Percentiles rank a stretch among this genome's conserved stretches.
These are phyloP conservation scores for Actinia equina DNA, from an alignment of 64 coral and sea anemone species.

Conservation along the genomic window DNA sequence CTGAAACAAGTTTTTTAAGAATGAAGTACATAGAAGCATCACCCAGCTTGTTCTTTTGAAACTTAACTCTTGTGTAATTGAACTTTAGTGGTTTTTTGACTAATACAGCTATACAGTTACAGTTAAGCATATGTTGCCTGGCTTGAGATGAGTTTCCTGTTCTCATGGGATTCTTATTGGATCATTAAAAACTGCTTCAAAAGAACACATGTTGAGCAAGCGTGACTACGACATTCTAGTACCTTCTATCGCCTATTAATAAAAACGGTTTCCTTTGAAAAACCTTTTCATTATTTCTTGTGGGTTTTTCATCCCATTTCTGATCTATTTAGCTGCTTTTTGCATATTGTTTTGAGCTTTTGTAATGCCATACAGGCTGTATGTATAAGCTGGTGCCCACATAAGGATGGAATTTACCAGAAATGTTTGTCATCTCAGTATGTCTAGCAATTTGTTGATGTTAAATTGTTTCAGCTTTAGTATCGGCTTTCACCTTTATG, in stretches of 20 bases:
- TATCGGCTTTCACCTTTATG: background rate
- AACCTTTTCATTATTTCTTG: background rate
- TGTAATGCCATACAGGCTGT: background rate
- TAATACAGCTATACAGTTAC: too few species aligned
- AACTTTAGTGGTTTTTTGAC: background rate
- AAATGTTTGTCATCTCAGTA: background rate
- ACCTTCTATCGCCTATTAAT: background rate
- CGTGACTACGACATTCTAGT: background rate
- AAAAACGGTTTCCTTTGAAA: background rate
- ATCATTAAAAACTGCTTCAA: background rate
- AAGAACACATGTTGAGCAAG: background rate
- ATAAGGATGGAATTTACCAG: background rate
- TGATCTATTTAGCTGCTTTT: background rate
- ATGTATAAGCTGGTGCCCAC: background rate
- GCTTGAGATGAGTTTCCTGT: background rate
- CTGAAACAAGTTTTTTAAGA: background rate
- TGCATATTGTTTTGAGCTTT: background rate
- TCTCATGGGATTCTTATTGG: background rate
- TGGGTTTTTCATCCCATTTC: background rate
- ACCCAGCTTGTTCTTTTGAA: conserved; percentile 2
- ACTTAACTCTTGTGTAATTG: background rate
- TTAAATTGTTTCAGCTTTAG: conserved; percentile 4
- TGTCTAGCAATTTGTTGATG: background rate
- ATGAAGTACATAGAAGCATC: background rate
- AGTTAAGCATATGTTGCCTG: background rate